Evolutionary conservation across 2,888 invertebrate genomes (phyloP), one percentile per base, ranked within the genome.

Genomic region (Trissolcus japonicus): DNA sequence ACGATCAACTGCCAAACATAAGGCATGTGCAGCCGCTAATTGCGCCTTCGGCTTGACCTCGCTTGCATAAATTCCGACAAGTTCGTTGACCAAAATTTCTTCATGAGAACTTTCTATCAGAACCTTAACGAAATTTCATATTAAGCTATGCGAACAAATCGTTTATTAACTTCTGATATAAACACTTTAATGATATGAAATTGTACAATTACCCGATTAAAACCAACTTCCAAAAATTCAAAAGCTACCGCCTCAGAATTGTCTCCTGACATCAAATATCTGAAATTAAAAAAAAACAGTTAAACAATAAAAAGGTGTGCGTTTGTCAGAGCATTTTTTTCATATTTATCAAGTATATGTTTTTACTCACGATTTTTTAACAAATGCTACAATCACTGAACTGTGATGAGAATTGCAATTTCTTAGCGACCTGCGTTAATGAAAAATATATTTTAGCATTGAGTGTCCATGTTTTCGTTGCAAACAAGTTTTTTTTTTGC

Each of bases 1-100:
- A 86, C 94, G 93, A 89, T 97, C 96, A 63, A 95, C 91, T n/a
- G 97, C 96, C 21, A 95, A 93, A 80, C 96, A 94, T 16, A 98
- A 92, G 4, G 96, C 94, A 83, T 95, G 93, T 17, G 94, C 92
- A 0, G 96, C 95, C 53, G 94, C 93, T 76, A 96, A 92, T 86
- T 96, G 95, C 86, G 94, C 92, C 81, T 94, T 93, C 56, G 94
- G 92, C 68, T 93, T 90, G 51, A 96, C 92, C 81, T 96, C 95
- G 80, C 94, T 93, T 80, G 94, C 92, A 80, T 96, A 93, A 83
- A 97, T 92, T 88, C 94, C 95, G 65, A 95, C 91, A 80, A 98
- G 90, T 89, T 98, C 92, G 83, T 92, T 92, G 78, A 91, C 89
- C 87, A 92, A 91, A 78, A 90, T 89, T 25, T 90, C 89, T 41